These are phyloP conservation scores for Himalopsyche kuldschensis DNA, from an alignment of 2,888 invertebrate genomes.

Conservation along the genomic window DNA sequence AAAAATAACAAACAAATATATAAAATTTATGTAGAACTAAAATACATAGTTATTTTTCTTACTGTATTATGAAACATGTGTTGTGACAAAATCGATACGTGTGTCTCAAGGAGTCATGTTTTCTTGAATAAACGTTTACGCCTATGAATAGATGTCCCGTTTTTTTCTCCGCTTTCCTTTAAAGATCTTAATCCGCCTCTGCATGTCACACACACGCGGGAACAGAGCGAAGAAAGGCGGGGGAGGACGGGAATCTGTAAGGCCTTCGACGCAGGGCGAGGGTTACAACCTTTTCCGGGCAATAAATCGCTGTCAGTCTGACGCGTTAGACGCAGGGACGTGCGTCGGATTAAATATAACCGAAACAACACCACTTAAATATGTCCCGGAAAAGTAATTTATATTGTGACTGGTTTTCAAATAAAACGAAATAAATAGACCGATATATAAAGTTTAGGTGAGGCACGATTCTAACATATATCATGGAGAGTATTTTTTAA, in stretches of 20 bases:
- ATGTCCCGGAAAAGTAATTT: neutral
- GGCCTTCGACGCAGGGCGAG: slow-evolving; percentile 6
- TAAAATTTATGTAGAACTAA: no score
- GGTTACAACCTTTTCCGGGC: slow-evolving; percentile 13
- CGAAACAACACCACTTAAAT: neutral
- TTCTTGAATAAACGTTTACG: no score
- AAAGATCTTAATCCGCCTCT: neutral
- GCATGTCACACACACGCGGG: neutral
- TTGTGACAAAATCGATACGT: no score
- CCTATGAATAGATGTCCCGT: no score
- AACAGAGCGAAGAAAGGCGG: neutral
- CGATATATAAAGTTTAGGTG: neutral
- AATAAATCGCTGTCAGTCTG: slow-evolving; percentile 17
- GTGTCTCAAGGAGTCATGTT: no score
- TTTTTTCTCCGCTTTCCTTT: neutral
- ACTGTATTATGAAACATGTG: no score
- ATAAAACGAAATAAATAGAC: neutral
- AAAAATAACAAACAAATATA: no score
- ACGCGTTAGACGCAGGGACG: neutral
- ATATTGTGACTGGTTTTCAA: neutral
- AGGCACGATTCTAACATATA: no score
- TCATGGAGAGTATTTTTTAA: no score
- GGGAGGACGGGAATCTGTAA: neutral
- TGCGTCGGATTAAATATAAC: neutral
- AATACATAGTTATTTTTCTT: no score